phyloP scores from a whole-genome alignment of 2,888 invertebrate genomes.

The Catonia carolina region DNA sequence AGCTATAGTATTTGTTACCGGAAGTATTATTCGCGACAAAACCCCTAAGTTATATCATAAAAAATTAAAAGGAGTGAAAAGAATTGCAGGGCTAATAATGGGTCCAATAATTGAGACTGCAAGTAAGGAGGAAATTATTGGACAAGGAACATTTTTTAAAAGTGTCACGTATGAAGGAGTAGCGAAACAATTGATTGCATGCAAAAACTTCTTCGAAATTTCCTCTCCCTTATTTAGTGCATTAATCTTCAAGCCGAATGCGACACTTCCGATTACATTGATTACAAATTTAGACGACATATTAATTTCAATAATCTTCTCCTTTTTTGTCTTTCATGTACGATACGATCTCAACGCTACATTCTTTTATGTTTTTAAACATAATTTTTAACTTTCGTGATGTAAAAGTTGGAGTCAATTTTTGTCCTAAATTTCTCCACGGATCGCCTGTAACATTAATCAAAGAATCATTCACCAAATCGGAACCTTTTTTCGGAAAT shows the following conservation, averaged over 20 bases:
- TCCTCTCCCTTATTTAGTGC: neutral
- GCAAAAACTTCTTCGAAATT: neutral
- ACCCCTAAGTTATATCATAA: too few species aligned
- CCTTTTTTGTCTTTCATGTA: neutral
- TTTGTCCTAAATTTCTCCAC: slow-evolving; percentile 48
- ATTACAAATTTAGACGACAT: neutral
- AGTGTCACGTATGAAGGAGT: neutral
- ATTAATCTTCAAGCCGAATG: neutral
- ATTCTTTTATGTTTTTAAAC: slow-evolving; percentile 45
- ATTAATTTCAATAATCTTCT: neutral
- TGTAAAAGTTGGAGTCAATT: slow-evolving; percentile 49
- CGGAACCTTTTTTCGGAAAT: slow-evolving; percentile 36
- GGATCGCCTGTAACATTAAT: slow-evolving; percentile 44
- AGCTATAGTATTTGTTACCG: too few species aligned
- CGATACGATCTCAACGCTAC: slow-evolving; percentile 32
- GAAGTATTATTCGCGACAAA: too few species aligned
- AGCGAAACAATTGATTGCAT: neutral
- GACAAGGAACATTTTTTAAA: slow-evolving; percentile 2
- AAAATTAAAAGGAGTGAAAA: too few species aligned
- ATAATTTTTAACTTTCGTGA: slow-evolving; percentile 49
- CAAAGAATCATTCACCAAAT: slow-evolving; percentile 40
- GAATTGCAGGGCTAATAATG: too few species aligned
- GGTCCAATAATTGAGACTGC: too few species aligned
- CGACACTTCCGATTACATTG: neutral
- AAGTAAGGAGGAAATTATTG: too few species aligned